Conservation (phyloP, 2,888 invertebrate genomes). For the Ctena decussata region DNA sequence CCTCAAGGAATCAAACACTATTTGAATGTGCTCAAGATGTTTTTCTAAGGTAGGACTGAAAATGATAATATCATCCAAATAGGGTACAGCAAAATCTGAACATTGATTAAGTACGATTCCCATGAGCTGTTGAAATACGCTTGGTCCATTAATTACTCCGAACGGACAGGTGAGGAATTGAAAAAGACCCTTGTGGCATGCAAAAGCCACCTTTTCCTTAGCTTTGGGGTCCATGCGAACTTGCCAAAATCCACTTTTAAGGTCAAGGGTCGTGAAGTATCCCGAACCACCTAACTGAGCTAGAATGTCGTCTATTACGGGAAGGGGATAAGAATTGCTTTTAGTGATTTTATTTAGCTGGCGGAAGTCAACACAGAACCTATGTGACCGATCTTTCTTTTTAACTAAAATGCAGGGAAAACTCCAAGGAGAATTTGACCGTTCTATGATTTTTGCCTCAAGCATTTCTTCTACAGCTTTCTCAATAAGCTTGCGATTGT, state of each 20-base stretch:
- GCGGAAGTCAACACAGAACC: constrained; percentile 45
- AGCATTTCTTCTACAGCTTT: constrained; percentile 58
- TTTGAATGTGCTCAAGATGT: constrained; percentile 40
- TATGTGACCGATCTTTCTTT: constrained; percentile 39
- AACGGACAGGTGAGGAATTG: too few relatives aligned
- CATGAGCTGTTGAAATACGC: constrained; percentile 25
- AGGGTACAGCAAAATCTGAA: constrained; percentile 10
- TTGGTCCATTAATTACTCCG: too few relatives aligned
- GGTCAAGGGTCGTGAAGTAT: constrained; percentile 36
- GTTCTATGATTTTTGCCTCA: constrained; percentile 34
- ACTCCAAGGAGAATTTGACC: constrained; percentile 41
- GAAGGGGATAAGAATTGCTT: constrained; percentile 26
- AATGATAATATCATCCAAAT: too few relatives aligned
- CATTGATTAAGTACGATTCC: constrained; percentile 18
- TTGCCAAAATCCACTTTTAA: constrained; percentile 41
- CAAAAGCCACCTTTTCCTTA: constrained; percentile 35
- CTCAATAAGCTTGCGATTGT: constrained; percentile 42
- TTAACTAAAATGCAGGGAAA: constrained; percentile 44
- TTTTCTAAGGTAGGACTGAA: constrained; percentile 31
- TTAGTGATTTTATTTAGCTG: too few relatives aligned
- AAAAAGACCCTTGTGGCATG: neutral
- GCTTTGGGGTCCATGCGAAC: constrained; percentile 13
- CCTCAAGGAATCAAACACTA: constrained; percentile 34
- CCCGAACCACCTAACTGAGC: constrained; percentile 12
- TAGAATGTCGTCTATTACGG: constrained; percentile 41